These are phyloP conservation scores for Blastobasis lacticolella DNA, from an alignment of 2,888 invertebrate genomes.

Conservation along the genomic window DNA sequence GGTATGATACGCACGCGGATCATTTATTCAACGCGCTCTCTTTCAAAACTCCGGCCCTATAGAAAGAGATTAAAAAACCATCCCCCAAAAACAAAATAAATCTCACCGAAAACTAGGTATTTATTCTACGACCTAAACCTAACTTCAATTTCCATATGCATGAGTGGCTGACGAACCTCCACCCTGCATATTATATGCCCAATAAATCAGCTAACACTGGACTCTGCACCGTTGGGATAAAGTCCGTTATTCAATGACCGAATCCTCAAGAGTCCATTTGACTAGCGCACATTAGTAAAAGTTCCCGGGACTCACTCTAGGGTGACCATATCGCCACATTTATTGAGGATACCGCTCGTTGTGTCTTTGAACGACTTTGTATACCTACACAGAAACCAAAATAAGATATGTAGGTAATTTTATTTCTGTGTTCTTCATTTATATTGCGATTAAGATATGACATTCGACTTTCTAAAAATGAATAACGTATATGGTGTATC, in stretches of 20 bases:
- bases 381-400: too few relatives aligned
- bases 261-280: slow-evolving; percentile 67
- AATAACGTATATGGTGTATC: too few relatives aligned
- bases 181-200: slow-evolving; percentile 38
- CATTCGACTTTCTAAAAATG: too few relatives aligned
- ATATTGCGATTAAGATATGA: too few relatives aligned
- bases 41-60: too few relatives aligned
- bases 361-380: too few relatives aligned
- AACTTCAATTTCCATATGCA: slow-evolving; percentile 64
- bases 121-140: slow-evolving; percentile 57
- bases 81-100: too few relatives aligned
- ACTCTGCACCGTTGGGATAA: slow-evolving; percentile 36
- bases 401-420: too few relatives aligned
- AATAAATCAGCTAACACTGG: slow-evolving; percentile 30
- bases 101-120: slow-evolving; percentile 21
- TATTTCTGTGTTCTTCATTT: too few relatives aligned
- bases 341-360: neutral
- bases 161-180: slow-evolving; percentile 50
- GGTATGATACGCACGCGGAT: too few relatives aligned
- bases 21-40: too few relatives aligned
- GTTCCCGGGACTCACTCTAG: slow-evolving; percentile 48
- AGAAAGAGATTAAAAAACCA: too few relatives aligned
- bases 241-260: slow-evolving; percentile 41
- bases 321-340: slow-evolving; percentile 33
- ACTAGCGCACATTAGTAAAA: slow-evolving; percentile 72